Evolutionary conservation across 2,113 vertebrate genomes (phyloP), one percentile per base, ranked within the genome.

Genomic region (Sander vitreus): DNA sequence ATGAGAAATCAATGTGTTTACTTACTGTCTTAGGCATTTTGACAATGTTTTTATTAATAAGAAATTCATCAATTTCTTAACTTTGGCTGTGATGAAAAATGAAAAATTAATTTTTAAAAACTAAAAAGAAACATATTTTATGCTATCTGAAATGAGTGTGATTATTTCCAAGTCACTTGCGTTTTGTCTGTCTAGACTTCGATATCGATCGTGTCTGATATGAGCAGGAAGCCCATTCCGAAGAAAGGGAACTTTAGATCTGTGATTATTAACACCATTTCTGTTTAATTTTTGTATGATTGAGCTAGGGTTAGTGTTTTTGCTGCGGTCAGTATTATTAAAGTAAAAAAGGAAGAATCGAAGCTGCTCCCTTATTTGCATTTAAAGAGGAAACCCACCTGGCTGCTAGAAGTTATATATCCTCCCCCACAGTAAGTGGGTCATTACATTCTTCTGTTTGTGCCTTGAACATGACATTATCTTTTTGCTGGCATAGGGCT

Each of bases 81-180:
- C 94, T 93, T 92, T 95, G 91, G 88, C 90, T 94, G 93, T 94
- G 77, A 92, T 88, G 43, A 85, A 84, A 90, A 89, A 76, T 16
- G 80, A 91, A 87, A 86, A 87, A 87, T 86, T 87, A 75, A 85
- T 92, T 94, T 94, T 91, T 92, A 93, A 92, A 93, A 93, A 94
- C 91, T 94, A 94, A 95, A 96, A 93, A 92, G 78, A 93, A 87
- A 90, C 86, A 89, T 94, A 93, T 95, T 95, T 95, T 95, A 92
- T 92, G 85, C 86, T 88, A 91, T 83, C 71, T 88, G 77, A 83
- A 75, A 75, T 66, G 67, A 84, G 85, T 85, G 90, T 86, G 51
- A 69, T 91, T 81, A 80, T 91, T 89, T 92, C 65, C 16, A 57
- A 9, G 43, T 66, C 19, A 54, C 4, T 81, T 45, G 59, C 0